These are phyloP conservation scores for Mus spretus DNA, from an alignment of 2,797 vertebrate species.

Conservation along the genomic window DNA sequence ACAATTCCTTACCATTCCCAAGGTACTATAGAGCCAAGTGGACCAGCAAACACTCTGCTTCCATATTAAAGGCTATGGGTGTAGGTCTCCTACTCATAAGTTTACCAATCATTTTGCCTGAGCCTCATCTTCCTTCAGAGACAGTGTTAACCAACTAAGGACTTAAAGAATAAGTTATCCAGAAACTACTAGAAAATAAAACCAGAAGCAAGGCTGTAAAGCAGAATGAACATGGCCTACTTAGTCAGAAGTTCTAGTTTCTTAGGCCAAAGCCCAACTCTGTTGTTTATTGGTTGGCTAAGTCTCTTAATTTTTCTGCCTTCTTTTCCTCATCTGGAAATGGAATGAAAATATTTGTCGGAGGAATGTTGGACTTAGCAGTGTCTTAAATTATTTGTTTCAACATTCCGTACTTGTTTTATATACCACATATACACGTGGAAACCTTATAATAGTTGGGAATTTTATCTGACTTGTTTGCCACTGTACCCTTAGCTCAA, in stretches of 20 bases:
- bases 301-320: slow-evolving; percentile 1
- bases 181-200: slow-evolving; percentile 38
- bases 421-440: neutral
- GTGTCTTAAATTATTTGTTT: slow-evolving; percentile 47
- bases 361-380: neutral
- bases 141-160: neutral
- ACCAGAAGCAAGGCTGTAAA: neutral
- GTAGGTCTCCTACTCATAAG: neutral
- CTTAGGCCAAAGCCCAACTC: neutral
- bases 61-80: slow-evolving; percentile 9
- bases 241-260: neutral
- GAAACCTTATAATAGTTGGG: neutral
- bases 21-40: slow-evolving; percentile 26
- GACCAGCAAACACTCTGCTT: neutral
- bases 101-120: slow-evolving; percentile 42
- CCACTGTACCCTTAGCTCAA: neutral
- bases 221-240: neutral
- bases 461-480: slow-evolving; percentile 8
- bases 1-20: neutral
- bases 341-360: slow-evolving; percentile 43
- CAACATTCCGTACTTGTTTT: slow-evolving; percentile 40
- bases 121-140: neutral
- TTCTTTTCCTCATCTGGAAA: slow-evolving; percentile 52
- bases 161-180: slow-evolving; percentile 12
- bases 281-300: slow-evolving; percentile 14